These are phyloP conservation scores for Holacanthus passer DNA, from an alignment of 2,113 vertebrate genomes.

Conservation along the genomic window DNA sequence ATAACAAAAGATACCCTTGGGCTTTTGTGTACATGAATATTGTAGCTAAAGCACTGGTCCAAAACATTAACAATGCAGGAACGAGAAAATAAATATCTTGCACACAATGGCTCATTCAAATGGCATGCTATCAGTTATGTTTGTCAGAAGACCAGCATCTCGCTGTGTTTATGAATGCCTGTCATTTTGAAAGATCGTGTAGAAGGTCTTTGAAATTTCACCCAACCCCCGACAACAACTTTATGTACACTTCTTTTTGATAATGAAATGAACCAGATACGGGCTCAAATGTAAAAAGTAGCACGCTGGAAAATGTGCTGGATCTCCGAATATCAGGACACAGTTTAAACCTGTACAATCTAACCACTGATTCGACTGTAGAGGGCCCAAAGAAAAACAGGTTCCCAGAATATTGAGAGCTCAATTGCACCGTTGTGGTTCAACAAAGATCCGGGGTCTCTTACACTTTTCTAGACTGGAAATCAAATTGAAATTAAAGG, in stretches of 20 bases:
- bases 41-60: constrained; percentile 56
- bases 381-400: too few species aligned
- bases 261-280: not conserved
- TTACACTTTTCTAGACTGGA: not conserved
- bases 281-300: constrained; percentile 7
- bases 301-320: not conserved
- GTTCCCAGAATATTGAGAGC: not conserved
- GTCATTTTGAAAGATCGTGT: constrained; percentile 40
- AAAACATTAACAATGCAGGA: constrained; percentile 68
- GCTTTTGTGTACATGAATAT: constrained; percentile 69
- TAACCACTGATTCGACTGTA: not conserved
- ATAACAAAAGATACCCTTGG: constrained; percentile 77
- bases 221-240: not conserved
- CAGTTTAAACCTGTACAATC: too few species aligned
- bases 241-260: constrained; percentile 18
- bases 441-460: too few species aligned
- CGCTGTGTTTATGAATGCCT: constrained; percentile 37
- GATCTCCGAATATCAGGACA: too few species aligned
- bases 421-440: not conserved
- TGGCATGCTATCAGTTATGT: constrained; percentile 57
- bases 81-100: constrained; percentile 58
- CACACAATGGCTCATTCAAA: constrained; percentile 64
- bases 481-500: too few species aligned
- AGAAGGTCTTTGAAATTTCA: constrained; percentile 42
- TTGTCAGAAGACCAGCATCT: constrained; percentile 49